Evolutionary conservation across 2,888 invertebrate genomes (phyloP).

Genomic region (Homarus gammarus): DNA sequence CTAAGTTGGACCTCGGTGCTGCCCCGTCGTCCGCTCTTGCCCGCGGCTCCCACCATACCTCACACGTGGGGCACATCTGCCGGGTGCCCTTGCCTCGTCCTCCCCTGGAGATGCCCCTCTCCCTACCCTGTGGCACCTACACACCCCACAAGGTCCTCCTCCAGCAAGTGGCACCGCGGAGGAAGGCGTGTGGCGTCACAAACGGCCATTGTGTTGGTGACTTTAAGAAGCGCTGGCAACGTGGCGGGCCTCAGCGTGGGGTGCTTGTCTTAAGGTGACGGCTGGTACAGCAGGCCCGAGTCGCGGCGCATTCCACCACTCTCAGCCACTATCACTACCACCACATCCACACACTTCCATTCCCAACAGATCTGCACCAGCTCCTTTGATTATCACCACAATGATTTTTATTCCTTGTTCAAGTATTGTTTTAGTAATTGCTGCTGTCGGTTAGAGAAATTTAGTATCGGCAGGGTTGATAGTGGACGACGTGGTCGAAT

Average conservation of each 20-base stretch:
- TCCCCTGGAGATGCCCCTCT: neutral
- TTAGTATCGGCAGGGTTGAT: neutral
- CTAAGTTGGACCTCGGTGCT: conserved; percentile 9
- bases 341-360: neutral
- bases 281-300: conserved; percentile 20
- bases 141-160: neutral
- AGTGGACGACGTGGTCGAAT: conserved; percentile 1
- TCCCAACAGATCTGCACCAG: neutral
- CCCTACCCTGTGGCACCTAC: neutral
- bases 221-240: conserved; percentile 36
- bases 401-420: conserved; percentile 19
- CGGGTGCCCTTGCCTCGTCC: neutral
- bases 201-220: neutral
- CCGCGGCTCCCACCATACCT: conserved; percentile 33
- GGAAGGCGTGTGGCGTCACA: neutral
- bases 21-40: conserved; percentile 28
- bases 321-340: neutral
- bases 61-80: conserved; percentile 4
- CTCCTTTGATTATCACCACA: neutral
- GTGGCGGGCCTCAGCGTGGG: conserved; percentile 38
- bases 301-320: conserved; percentile 44
- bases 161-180: conserved; percentile 3
- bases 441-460: neutral
- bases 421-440: conserved; percentile 29
- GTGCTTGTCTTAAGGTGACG: conserved; percentile 53